These are phyloP conservation scores for Melanotaenia maccullochi DNA, from an alignment of 2,797 vertebrate genomes.

Conservation along the genomic window DNA sequence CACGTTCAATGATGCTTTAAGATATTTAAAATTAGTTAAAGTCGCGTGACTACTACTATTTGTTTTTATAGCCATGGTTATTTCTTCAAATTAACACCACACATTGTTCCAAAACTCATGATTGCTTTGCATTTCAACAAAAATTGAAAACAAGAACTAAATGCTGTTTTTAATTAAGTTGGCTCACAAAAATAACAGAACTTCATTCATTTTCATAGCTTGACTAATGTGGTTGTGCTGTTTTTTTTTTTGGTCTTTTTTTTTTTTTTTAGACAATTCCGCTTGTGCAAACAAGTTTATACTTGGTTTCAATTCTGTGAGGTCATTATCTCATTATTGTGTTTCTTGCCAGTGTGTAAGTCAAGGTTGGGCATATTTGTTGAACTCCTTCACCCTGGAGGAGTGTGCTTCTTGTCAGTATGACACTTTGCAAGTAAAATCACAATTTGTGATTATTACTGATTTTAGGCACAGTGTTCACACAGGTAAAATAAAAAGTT, in stretches of 20 bases:
- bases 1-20: neutral
- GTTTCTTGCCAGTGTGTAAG: conserved; percentile 15
- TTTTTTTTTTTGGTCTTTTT: too few species aligned
- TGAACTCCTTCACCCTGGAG: neutral
- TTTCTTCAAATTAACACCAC: conserved; percentile 9
- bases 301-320: neutral
- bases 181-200: neutral
- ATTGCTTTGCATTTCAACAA: neutral
- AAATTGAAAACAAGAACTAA: neutral
- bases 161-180: neutral
- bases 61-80: conserved; percentile 5
- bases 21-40: too few species aligned
- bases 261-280: conserved; percentile 7
- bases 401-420: conserved; percentile 1
- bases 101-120: conserved; percentile 5
- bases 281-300: conserved; percentile 53
- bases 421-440: neutral
- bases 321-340: conserved; percentile 35
- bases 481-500: neutral
- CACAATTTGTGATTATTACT: neutral
- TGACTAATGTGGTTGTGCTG: neutral
- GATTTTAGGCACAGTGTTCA: neutral
- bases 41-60: neutral
- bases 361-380: conserved; percentile 24
- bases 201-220: neutral